Evolutionary conservation across 2,797 vertebrate genomes (phyloP).

Genomic region (Paratrypauchen microcephalus): DNA sequence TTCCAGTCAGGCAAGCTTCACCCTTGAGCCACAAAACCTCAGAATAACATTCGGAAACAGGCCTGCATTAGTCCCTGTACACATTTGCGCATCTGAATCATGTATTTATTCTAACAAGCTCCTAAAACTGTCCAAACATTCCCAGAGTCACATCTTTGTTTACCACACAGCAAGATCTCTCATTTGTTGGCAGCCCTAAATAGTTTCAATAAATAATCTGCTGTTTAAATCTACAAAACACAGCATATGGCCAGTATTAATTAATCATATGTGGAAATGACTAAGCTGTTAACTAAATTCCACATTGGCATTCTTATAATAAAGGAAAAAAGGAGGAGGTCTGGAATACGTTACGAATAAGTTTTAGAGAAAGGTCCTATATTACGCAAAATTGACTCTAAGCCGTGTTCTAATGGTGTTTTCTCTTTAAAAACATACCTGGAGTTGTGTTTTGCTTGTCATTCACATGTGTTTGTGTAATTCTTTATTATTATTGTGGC

Average conservation of each 20-base stretch:
- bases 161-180: not conserved
- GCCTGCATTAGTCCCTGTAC: not conserved
- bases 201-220: conserved; percentile 16
- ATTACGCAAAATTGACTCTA: too few species aligned
- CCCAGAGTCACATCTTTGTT: conserved; percentile 1
- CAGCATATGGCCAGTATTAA: conserved; percentile 21
- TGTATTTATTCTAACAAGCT: not conserved
- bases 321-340: not conserved
- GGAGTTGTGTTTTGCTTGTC: too few species aligned
- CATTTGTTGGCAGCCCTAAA: conserved; percentile 12
- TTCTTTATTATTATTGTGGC: too few species aligned
- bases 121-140: not conserved
- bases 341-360: too few species aligned
- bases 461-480: too few species aligned
- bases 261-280: conserved; percentile 21
- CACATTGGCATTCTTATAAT: not conserved
- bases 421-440: too few species aligned
- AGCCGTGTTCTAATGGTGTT: too few species aligned
- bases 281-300: not conserved
- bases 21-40: not conserved
- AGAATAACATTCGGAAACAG: not conserved
- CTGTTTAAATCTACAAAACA: conserved; percentile 17
- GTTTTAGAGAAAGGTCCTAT: too few species aligned
- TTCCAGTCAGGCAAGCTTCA: not conserved
- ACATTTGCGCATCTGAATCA: not conserved